Conservation (phyloP, 2,113 vertebrate species). For the Callopanchax toddi region DNA sequence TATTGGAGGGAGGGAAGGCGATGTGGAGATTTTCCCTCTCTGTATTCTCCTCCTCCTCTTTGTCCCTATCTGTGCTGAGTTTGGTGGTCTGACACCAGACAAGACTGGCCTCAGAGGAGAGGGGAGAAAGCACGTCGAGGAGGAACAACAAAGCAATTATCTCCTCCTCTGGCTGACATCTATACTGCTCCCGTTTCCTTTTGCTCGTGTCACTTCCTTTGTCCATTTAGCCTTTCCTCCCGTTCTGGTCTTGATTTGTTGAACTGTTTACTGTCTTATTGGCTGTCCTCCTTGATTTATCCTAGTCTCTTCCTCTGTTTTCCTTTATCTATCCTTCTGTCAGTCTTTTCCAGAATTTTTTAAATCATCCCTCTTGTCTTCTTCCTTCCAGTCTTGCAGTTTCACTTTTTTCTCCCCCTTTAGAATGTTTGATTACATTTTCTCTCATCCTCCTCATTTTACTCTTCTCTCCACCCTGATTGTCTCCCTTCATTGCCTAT, state of each 20-base stretch:
- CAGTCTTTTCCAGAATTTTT: conserved; percentile 7
- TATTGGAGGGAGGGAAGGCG: conserved; percentile 22
- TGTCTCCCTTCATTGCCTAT: too few relatives aligned
- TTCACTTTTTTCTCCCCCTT: neutral
- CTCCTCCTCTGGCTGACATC: conserved; percentile 56
- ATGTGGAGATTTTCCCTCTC: neutral
- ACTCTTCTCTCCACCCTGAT: conserved; percentile 8
- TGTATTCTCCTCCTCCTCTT: conserved; percentile 4
- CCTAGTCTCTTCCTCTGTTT: conserved; percentile 33
- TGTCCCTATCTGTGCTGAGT: conserved; percentile 5
- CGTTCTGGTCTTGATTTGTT: conserved; percentile 34
- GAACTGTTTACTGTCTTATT: conserved; percentile 44
- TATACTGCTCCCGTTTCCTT: conserved; percentile 42
- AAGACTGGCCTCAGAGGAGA: conserved; percentile 31
- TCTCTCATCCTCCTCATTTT: neutral
- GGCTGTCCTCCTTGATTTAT: conserved; percentile 36
- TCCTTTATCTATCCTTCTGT: conserved; percentile 39
- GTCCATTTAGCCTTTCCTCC: conserved; percentile 41
- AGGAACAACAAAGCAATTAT: conserved; percentile 67
- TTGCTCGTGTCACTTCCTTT: conserved; percentile 42
- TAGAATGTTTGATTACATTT: too few relatives aligned
- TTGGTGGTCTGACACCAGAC: conserved; percentile 58
- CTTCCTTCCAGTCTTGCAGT: conserved; percentile 17
- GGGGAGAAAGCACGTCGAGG: conserved; percentile 12
- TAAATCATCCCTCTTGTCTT: conserved; percentile 25